These are phyloP conservation scores for Eupithecia abbreviata DNA, from an alignment of 2,888 invertebrate species.

Conservation along the genomic window DNA sequence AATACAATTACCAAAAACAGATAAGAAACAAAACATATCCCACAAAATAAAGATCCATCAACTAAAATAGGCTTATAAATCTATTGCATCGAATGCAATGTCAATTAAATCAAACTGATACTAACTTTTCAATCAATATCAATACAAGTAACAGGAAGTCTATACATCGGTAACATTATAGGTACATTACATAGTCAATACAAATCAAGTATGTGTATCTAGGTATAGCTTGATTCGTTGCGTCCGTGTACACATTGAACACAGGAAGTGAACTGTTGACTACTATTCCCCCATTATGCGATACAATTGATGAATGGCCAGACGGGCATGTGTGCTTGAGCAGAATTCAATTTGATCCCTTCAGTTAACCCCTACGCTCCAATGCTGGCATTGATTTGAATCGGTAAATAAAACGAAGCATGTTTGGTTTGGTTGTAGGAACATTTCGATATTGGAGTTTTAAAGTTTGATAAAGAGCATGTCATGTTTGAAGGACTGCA, in stretches of 20 bases:
- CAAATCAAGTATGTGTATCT: conserved; percentile 4
- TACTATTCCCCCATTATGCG: conserved; percentile 72
- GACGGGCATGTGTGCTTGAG: conserved; percentile 73
- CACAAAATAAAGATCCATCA: background rate
- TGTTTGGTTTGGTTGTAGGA: background rate
- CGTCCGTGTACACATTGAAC: conserved; percentile 56
- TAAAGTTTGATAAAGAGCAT: conserved; percentile 6
- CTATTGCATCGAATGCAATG: background rate
- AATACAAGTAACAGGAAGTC: conserved; percentile 45
- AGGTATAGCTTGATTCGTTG: conserved; percentile 42
- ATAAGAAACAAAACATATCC: background rate
- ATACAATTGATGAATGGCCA: conserved; percentile 79
- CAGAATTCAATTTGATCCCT: conserved; percentile 79
- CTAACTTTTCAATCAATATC: conserved; percentile 36
- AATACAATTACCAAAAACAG: too few species aligned
- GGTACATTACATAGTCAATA: background rate
- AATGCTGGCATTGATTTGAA: conserved; percentile 75
- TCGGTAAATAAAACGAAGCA: conserved; percentile 66
- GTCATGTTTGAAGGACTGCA: conserved; percentile 11
- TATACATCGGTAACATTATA: conserved; percentile 42
- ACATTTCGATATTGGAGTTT: background rate
- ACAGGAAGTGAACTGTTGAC: conserved; percentile 73
- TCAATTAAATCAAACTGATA: conserved; percentile 11
- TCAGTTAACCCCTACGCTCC: conserved; percentile 74
- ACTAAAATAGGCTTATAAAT: background rate